Percentiles rank a stretch among this genome's conserved stretches.
phyloP scores from a whole-genome alignment of 2,113 vertebrate species.

The Camelus bactrianus region DNA sequence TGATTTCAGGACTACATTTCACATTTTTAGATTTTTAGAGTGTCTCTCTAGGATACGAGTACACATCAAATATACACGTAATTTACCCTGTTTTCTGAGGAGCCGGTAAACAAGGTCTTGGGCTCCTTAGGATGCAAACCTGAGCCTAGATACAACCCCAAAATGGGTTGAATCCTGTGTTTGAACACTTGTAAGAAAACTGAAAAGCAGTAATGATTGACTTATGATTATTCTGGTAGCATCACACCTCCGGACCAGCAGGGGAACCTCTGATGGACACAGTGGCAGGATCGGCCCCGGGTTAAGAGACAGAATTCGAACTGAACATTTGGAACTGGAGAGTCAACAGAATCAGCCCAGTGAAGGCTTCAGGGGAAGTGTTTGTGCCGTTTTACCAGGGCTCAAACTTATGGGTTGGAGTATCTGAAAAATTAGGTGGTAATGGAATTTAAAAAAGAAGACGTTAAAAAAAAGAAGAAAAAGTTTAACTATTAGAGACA shows the following conservation, averaged over 20 bases:
- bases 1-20: background rate
- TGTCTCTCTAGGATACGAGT: background rate
- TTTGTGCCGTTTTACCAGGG: background rate
- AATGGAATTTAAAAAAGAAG: background rate
- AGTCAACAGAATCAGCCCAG: background rate
- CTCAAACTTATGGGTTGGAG: background rate
- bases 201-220: background rate
- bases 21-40: background rate
- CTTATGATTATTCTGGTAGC: background rate
- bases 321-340: background rate
- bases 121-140: conserved; percentile 2
- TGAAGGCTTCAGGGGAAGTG: accelerated
- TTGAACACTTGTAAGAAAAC: background rate
- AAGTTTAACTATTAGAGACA: background rate
- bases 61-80: background rate
- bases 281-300: background rate
- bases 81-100: conserved; percentile 62
- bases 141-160: background rate
- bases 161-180: background rate
- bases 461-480: conserved; percentile 2
- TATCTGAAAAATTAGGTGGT: background rate
- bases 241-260: background rate
- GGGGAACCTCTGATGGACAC: background rate
- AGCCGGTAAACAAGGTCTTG: conserved; percentile 59
- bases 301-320: background rate